phyloP scores from a whole-genome alignment of 2,888 invertebrate genomes.

The Xestia c-nigrum region DNA sequence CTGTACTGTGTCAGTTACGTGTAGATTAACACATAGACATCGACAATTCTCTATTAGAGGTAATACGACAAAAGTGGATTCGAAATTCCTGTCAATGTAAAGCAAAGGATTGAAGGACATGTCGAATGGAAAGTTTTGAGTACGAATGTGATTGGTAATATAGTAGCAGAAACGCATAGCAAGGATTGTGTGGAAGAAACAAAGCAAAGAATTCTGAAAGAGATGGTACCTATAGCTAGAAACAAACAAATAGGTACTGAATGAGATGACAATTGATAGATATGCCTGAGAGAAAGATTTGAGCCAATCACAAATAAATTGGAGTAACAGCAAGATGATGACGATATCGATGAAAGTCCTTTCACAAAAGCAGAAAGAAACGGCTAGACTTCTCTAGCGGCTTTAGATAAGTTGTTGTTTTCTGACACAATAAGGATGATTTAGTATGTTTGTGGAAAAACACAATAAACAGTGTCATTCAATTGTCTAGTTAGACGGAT shows the following conservation, averaged over 20 bases:
- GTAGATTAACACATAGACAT: constrained; percentile 33
- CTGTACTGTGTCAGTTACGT: constrained; percentile 68
- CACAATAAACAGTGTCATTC: constrained; percentile 8
- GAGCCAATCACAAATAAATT: background rate
- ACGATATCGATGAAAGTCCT: background rate
- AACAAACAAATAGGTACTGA: background rate
- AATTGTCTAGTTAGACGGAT: constrained; percentile 3
- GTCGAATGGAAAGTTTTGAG: background rate
- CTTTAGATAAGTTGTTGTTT: constrained; percentile 18
- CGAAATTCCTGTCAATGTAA: background rate
- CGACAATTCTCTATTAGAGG: constrained; percentile 4
- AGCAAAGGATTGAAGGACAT: no score
- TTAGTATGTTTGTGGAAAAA: background rate
- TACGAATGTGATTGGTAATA: background rate
- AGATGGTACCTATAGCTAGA: background rate
- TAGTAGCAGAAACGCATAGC: background rate
- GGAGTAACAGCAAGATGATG: background rate
- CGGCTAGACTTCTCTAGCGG: background rate
- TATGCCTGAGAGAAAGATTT: background rate
- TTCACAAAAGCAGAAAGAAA: background rate
- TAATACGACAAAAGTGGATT: constrained; percentile 11
- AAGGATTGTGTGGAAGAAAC: background rate
- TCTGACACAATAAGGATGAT: background rate
- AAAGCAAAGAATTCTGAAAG: background rate
- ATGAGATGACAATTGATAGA: background rate